Base-by-base conservation (phyloP, 2,888 invertebrate genomes). In the Meteorus colon region DNA sequence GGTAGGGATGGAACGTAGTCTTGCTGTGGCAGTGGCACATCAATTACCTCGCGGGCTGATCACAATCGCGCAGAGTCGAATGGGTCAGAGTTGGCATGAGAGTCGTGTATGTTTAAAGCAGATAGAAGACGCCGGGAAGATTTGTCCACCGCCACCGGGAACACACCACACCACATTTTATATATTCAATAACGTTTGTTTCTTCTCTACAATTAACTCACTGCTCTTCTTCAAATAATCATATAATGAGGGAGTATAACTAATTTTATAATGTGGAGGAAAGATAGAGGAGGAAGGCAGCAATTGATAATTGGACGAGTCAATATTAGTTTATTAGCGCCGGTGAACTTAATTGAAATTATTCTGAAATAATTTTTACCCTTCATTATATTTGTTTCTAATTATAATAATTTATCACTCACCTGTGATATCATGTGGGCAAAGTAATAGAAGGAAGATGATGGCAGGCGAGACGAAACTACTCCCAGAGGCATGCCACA, bases 401-500 rank as follows among this genome's bases (percentile, higher is more conserved):
- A 14, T 16, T 37, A 41, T 41, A 70, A 67, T 74, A n/a, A 59
- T 63, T 31, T 68, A 31, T 68, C 70, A 92, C 94, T 93, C 87
- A 95, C 95, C 95, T 92, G 93, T 94, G 90, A 94, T 94, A 91
- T 93, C 93, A 91, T 93, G 94, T 91, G 94, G 93, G 91, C 93
- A 93, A 90, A 94, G 92, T 88, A 93, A 92, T 91, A 94, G 92
- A 90, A 94, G 92, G 91, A 93, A 94, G 91, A 94, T 91, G 90
- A 94, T 92, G 91, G 93, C 85, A 78, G 84, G 93, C 91, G 93
- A 93, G 91, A 94, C 93, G 92, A 94, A 93, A 92, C 93, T 93
- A 93, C 93, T 93, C 92, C 94, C 93, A 94, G 94, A 94, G 93
- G 93, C 93, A 93, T 94, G 94, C 94, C 94, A 93, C 92, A 94